Conservation (phyloP, 1,140 invertebrate genomes). For the Reticulitermes speratus region DNA sequence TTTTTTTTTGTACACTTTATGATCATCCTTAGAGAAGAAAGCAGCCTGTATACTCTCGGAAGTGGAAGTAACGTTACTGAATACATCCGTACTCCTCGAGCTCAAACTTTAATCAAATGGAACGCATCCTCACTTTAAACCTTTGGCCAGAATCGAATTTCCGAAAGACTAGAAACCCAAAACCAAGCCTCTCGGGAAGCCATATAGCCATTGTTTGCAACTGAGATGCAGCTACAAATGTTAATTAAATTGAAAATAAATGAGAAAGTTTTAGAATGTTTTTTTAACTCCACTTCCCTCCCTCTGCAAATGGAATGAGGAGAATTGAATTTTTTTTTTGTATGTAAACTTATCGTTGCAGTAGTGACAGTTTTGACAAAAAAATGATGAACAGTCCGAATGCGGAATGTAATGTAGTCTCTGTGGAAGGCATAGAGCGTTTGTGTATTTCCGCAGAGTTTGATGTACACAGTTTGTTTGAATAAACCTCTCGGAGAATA, state of each 20-base stretch:
- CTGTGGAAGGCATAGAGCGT: neutral
- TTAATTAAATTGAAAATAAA: constrained; percentile 13
- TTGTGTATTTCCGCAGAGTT: neutral
- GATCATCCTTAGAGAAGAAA: neutral
- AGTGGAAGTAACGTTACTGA: neutral
- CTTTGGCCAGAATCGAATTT: neutral
- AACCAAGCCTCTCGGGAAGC: neutral
- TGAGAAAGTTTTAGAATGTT: neutral
- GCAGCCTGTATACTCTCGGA: neutral
- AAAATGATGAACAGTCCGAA: neutral
- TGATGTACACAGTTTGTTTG: neutral
- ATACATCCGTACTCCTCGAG: neutral
- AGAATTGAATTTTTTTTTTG: neutral
- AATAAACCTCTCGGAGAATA: neutral
- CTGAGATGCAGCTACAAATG: neutral
- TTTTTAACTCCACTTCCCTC: neutral
- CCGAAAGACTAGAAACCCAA: neutral
- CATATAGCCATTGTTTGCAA: neutral
- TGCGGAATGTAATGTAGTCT: neutral
- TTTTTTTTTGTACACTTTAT: neutral
- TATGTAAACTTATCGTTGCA: neutral
- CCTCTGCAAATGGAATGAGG: neutral
- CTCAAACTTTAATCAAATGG: neutral
- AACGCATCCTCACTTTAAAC: neutral
- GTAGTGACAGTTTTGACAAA: constrained; percentile 4